Evolutionary conservation across 2,888 invertebrate genomes (phyloP), one percentile per base, ranked within the genome.

Genomic region (Dolomedes plantarius): DNA sequence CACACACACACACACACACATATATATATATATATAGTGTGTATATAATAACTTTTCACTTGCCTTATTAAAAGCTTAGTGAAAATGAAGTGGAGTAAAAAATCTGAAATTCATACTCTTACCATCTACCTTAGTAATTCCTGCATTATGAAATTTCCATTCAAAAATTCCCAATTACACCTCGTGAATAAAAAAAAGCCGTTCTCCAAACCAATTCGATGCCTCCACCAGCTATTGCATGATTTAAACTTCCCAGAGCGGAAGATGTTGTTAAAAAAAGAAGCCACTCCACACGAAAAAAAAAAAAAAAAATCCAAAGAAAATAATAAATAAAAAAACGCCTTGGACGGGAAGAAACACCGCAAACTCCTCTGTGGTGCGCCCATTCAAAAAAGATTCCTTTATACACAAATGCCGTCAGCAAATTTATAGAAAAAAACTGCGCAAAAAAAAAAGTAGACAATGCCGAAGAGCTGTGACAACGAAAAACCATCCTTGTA

Each of bases 401-500:
- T 56, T 56, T 56, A 23, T 56, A 56, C 23, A 56, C 56, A 56
- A 56, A 56, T 56, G 56, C 56, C 56, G 56, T 56, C 56, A 56
- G 56, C 56, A 56, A 19, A 56, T 23, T 23, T 56, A 56, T 56
- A 23, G 3, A 56, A 56, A 56, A 56, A 19, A 39, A 29, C 23
- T 67, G 19, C 41, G 29, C 65, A 46, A 65, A n/a, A n/a, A n/a
- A n/a, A n/a, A 46, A 56, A 56, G 16, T 11, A 19, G n/a, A n/a
- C 27, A 31, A 32, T 23, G 31, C 23, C 27, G 32, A 62, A 71
- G 50, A 71, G 39, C 36, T 62, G 41, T 36, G 39, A 71, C 72
- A 50, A 71, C 64, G 50, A 41, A 65, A 67, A 80, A 80, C 64
- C 79, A 73, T 80, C 71, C 73, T 73, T 65, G 46, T 46, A 46